Evolutionary conservation across 2,888 invertebrate species (phyloP).

Genomic region (Lepeophtheirus nordmannii): DNA sequence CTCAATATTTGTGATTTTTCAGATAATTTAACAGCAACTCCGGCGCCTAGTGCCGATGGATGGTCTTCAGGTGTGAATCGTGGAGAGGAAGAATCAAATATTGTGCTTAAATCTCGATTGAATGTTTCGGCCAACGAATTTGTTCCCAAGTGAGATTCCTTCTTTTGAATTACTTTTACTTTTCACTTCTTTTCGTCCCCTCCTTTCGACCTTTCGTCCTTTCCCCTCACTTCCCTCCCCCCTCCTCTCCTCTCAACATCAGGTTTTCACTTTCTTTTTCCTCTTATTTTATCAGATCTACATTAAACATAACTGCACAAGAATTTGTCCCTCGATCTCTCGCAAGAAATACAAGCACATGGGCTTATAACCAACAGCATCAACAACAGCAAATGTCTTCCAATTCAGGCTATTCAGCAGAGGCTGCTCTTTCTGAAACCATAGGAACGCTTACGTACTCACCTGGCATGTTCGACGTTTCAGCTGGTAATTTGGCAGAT

Average conservation of each 20-base stretch:
- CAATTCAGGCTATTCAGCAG: not conserved
- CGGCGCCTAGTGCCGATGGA: slow-evolving; percentile 14
- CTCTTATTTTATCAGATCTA: slow-evolving; percentile 6
- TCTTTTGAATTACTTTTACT: no score
- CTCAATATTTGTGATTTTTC: not conserved
- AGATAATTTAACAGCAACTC: not conserved
- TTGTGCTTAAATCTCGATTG: not conserved
- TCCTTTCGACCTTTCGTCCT: no score
- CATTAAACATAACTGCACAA: slow-evolving; percentile 6
- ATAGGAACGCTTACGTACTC: not conserved
- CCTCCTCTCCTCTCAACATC: no score
- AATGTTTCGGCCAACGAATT: not conserved
- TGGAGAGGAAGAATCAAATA: not conserved
- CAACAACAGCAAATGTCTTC: slow-evolving; percentile 3
- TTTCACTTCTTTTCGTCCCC: no score
- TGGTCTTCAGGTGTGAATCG: slow-evolving; percentile 16
- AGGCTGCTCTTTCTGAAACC: not conserved
- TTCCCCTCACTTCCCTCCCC: no score
- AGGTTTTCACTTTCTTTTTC: no score
- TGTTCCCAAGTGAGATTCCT: not conserved
- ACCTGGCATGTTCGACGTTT: slow-evolving; percentile 5
- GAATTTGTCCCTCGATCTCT: slow-evolving; percentile 19
- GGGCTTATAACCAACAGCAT: slow-evolving; percentile 20
- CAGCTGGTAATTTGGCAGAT: not conserved
- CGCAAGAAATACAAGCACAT: slow-evolving; percentile 17